phyloP scores from a whole-genome alignment of 2,113 vertebrate genomes.

The Guaruba guarouba region DNA sequence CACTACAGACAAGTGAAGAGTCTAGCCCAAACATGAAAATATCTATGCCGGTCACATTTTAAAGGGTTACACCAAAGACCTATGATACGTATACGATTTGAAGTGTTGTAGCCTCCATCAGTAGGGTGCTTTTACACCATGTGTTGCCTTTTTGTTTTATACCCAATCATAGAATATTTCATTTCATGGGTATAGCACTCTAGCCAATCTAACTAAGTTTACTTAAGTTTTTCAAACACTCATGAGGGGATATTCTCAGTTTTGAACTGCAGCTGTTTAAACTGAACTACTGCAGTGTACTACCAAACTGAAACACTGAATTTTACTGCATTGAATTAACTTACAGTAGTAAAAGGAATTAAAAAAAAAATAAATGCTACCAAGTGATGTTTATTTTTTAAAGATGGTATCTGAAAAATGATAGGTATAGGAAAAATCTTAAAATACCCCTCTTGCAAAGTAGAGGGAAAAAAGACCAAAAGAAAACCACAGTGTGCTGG shows the following conservation, averaged over 20 bases:
- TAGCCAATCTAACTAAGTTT: not conserved
- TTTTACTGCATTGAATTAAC: not conserved
- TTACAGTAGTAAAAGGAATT: not conserved
- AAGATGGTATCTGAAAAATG: not conserved
- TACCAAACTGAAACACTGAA: not conserved
- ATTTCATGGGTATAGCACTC: not conserved
- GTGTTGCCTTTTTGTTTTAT: not conserved
- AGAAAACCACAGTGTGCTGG: not conserved
- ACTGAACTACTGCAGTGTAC: not conserved
- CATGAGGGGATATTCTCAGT: not conserved
- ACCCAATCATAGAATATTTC: not conserved
- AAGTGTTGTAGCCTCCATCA: not conserved
- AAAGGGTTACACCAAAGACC: not conserved
- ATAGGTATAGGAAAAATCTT: not conserved
- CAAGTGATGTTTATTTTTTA: not conserved
- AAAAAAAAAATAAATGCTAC: not conserved
- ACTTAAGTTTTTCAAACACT: not conserved
- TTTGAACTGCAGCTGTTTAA: not conserved
- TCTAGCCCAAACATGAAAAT: not conserved
- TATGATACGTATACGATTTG: not conserved
- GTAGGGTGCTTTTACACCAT: rapidly evolving
- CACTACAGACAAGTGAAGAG: not conserved
- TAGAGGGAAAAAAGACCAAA: rapidly evolving
- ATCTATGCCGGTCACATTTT: not conserved
- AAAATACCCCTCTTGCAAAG: not conserved